These are phyloP conservation scores for Microdon myrmicae DNA, from an alignment of 2,888 invertebrate species.

Conservation along the genomic window DNA sequence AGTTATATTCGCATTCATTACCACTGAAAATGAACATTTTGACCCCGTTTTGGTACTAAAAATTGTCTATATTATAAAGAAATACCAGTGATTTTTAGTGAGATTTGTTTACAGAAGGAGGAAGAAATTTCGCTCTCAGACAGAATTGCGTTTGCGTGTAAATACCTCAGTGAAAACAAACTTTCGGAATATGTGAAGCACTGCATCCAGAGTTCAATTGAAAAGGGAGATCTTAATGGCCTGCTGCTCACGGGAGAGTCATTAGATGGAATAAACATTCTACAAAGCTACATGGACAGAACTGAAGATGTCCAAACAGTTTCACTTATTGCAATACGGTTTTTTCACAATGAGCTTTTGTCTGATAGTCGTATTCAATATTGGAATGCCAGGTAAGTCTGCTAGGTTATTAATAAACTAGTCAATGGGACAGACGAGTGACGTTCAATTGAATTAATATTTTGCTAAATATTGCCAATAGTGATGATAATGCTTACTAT, in stretches of 20 bases:
- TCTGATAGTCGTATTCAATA: slow-evolving; percentile 72
- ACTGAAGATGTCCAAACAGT: slow-evolving; percentile 93
- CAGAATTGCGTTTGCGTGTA: slow-evolving; percentile 90
- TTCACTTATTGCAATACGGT: slow-evolving; percentile 81
- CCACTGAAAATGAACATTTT: slow-evolving; percentile 80
- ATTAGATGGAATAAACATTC: slow-evolving; percentile 78
- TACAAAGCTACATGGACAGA: slow-evolving; percentile 87
- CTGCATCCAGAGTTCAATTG: slow-evolving; percentile 76
- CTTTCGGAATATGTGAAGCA: slow-evolving; percentile 81
- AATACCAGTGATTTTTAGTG: neutral
- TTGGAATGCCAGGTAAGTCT: slow-evolving; percentile 76
- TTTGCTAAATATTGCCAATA: too few relatives aligned
- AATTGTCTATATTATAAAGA: neutral
- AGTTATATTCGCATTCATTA: slow-evolving; percentile 90
- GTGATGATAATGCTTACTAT: neutral
- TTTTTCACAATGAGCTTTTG: slow-evolving; percentile 78
- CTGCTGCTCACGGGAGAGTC: slow-evolving; percentile 86
- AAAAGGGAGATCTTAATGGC: slow-evolving; percentile 84
- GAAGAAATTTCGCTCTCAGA: slow-evolving; percentile 86
- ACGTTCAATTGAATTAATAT: too few relatives aligned
- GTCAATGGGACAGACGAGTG: too few relatives aligned
- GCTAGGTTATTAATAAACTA: neutral
- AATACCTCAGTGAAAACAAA: slow-evolving; percentile 83
- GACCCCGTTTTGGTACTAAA: slow-evolving; percentile 78
- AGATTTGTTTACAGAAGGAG: slow-evolving; percentile 75